These are phyloP conservation scores for Drosophila saltans DNA, from an alignment of 1,140 invertebrate species.

Conservation along the genomic window DNA sequence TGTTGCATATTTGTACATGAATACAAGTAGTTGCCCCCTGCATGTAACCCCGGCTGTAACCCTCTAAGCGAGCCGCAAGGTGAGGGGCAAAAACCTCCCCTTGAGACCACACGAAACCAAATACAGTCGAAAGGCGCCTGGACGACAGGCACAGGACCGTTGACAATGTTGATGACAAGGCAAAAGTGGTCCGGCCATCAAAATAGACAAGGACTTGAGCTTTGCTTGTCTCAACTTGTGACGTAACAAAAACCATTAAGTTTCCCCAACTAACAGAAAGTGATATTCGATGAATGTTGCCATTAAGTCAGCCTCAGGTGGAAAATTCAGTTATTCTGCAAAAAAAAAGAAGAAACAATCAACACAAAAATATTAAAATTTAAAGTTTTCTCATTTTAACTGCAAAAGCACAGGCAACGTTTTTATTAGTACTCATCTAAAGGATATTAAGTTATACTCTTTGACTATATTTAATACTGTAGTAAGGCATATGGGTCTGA, in stretches of 20 bases:
- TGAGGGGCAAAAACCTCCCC: not conserved
- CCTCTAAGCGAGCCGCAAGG: not conserved
- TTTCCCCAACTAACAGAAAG: not conserved
- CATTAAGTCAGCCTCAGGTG: too few relatives aligned
- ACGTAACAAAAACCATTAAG: not conserved
- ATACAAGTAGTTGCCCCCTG: conserved; percentile 23
- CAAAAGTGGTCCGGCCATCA: conserved; percentile 49
- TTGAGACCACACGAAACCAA: conserved; percentile 32
- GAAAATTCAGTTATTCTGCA: too few relatives aligned
- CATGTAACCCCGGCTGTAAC: not conserved
- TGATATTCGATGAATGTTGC: not conserved
- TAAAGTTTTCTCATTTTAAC: too few relatives aligned
- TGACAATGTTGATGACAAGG: conserved; percentile 30
- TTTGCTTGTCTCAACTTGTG: not conserved
- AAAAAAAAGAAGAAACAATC: too few relatives aligned
- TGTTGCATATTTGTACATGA: conserved; percentile 39
- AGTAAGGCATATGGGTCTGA: too few relatives aligned
- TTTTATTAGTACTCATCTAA: too few relatives aligned
- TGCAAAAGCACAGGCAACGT: too few relatives aligned
- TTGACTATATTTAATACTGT: too few relatives aligned
- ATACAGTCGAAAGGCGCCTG: conserved; percentile 22
- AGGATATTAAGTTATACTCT: too few relatives aligned
- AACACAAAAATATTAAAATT: too few relatives aligned
- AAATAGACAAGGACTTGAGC: conserved; percentile 41
- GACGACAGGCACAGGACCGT: not conserved